phyloP scores from a whole-genome alignment of 1,140 invertebrate species.

The Orius insidiosus region DNA sequence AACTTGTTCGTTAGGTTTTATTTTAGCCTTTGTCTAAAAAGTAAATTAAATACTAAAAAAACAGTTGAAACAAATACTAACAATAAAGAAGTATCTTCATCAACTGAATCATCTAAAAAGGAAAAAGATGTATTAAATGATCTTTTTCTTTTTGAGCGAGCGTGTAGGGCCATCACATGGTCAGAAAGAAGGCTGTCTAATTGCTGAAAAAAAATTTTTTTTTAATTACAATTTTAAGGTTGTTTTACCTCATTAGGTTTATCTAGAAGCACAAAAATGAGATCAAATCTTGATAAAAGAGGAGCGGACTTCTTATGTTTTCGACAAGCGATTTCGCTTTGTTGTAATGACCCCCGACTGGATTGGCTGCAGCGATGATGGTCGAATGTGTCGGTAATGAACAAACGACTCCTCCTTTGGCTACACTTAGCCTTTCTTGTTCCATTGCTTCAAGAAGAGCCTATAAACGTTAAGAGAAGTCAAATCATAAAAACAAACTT shows the following conservation, averaged over 20 bases:
- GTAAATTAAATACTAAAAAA: slow-evolving; percentile 1
- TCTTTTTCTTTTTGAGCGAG: slow-evolving; percentile 26
- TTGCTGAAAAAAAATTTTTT: slow-evolving; percentile 29
- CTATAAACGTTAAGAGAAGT: slow-evolving; percentile 21
- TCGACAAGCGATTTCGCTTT: slow-evolving; percentile 70
- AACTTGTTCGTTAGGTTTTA: slow-evolving; percentile 37
- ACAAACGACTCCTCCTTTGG: slow-evolving; percentile 68
- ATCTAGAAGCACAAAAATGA: slow-evolving; percentile 83
- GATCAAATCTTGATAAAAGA: slow-evolving; percentile 79
- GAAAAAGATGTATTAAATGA: neutral
- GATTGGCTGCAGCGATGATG: slow-evolving; percentile 84
- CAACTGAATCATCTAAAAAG: neutral
- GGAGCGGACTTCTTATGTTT: slow-evolving; percentile 71
- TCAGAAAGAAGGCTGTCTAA: slow-evolving; percentile 60
- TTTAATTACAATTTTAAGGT: neutral
- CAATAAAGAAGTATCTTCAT: neutral
- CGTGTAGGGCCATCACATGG: slow-evolving; percentile 63
- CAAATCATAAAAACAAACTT: slow-evolving; percentile 27
- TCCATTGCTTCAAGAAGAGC: slow-evolving; percentile 88
- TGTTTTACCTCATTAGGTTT: slow-evolving; percentile 55
- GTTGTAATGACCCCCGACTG: slow-evolving; percentile 74
- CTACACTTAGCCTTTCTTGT: slow-evolving; percentile 77
- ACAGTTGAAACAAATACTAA: neutral
- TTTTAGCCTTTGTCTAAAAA: slow-evolving; percentile 40
- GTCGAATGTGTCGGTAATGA: slow-evolving; percentile 64